Conservation (phyloP, 2,113 vertebrate genomes). For the Pelobates fuscus region DNA sequence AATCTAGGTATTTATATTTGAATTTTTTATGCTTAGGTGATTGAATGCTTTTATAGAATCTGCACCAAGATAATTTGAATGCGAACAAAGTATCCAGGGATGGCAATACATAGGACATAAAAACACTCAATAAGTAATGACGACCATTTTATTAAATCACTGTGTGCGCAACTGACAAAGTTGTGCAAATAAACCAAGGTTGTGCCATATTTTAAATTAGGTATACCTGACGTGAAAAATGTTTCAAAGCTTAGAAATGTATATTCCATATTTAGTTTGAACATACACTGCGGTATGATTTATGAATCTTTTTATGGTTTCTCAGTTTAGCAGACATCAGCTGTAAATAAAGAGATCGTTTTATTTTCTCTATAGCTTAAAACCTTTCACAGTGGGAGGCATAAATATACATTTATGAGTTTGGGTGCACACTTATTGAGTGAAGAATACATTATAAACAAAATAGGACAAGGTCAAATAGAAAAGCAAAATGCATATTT, state of each 20-base stretch:
- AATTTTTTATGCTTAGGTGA: too few species aligned
- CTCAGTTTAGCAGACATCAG: conserved; percentile 40
- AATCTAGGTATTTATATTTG: too few species aligned
- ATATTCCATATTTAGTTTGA: conserved; percentile 34
- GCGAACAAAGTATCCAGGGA: neutral
- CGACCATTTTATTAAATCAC: neutral
- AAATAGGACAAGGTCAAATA: conserved; percentile 10
- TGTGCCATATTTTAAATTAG: conserved; percentile 37
- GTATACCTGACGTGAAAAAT: conserved; percentile 12
- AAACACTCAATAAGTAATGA: conserved; percentile 7
- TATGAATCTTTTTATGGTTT: conserved; percentile 39
- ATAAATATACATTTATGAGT: conserved; percentile 6
- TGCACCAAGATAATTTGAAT: neutral
- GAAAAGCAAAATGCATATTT: conserved; percentile 20
- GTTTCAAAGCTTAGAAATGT: too few species aligned
- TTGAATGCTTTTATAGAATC: too few species aligned
- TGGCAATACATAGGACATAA: neutral
- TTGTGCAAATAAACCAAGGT: neutral
- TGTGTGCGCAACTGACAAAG: conserved; percentile 31
- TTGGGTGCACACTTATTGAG: neutral
- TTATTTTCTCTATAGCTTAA: conserved; percentile 38
- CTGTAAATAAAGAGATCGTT: conserved; percentile 34
- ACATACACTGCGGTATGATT: conserved; percentile 22
- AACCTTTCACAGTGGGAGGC: conserved; percentile 6
- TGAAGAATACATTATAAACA: conserved; percentile 3